Conservation (phyloP, 2,888 invertebrate species). For the Tetragonula carbonaria region DNA sequence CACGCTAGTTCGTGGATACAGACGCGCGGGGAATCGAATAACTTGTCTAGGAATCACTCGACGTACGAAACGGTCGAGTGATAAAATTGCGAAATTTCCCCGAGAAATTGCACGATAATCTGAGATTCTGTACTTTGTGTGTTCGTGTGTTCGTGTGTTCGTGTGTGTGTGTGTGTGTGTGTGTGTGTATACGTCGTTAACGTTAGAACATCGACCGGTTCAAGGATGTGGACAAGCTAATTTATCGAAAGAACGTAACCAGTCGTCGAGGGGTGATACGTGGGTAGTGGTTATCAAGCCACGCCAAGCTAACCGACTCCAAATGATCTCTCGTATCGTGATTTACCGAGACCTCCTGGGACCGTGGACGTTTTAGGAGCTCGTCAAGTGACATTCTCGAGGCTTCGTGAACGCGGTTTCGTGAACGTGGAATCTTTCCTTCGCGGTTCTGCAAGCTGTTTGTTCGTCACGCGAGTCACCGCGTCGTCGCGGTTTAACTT, state of each 20-base stretch:
- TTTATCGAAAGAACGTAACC: slow-evolving; percentile 65
- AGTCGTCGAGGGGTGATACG: slow-evolving; percentile 49
- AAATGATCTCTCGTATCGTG: slow-evolving; percentile 71
- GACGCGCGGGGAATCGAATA: not conserved
- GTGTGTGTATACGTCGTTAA: not conserved
- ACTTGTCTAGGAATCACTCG: not conserved
- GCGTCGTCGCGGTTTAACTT: too few species aligned
- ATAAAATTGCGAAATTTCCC: not conserved
- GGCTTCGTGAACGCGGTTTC: not conserved
- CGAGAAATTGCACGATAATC: not conserved
- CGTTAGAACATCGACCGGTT: slow-evolving; percentile 35
- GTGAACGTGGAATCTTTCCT: not conserved
- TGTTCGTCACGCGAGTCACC: too few species aligned
- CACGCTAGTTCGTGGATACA: not conserved
- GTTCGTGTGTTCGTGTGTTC: too few species aligned
- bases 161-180: too few species aligned
- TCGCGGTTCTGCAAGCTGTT: accelerated
- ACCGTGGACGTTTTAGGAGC: slow-evolving; percentile 47
- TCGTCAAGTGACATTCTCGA: slow-evolving; percentile 52
- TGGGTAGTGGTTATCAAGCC: slow-evolving; percentile 66
- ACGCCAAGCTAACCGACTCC: slow-evolving; percentile 56
- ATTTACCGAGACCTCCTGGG: slow-evolving; percentile 67
- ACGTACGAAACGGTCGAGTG: too few species aligned
- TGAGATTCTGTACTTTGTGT: not conserved
- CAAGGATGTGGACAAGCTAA: slow-evolving; percentile 41